Evolutionary conservation across 2,888 invertebrate species (phyloP), one percentile per base, ranked within the genome.

Genomic region (Lissonota sp.): DNA sequence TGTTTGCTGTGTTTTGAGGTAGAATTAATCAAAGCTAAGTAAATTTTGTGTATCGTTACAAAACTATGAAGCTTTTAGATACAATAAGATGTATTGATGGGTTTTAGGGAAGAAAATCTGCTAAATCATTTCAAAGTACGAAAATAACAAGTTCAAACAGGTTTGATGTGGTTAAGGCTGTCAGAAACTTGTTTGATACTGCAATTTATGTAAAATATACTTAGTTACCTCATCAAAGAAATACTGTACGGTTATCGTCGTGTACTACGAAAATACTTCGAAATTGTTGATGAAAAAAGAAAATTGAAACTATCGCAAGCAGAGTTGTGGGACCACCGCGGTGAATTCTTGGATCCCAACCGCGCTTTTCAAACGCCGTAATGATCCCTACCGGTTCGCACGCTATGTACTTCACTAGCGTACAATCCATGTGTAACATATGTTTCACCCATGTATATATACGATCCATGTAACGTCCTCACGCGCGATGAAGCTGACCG

Each of bases 291-390:
- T 58, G 14, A 46, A 63, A 44, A 39, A 46, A 42, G 7, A 57
- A 39, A 37, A 26, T 14, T 40, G 40, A 44, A 40, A 51, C 14
- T 26, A n/a, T n/a, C n/a, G 49, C 4, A 37, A 3, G 57, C 51
- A 64, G 70, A 58, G 51, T 14, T 66, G 26, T n/a, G 26, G 46
- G 60, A 46, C 44, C 12, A 67, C 63, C 71, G 46, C 60, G 55
- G 7, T 62, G 7, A 60, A 63, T 70, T 71, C 55, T 72, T 71
- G 51, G 71, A 46, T 67, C 57, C 44, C 53, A 74, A 70, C 64
- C 53, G 66, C 60, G 66, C 46, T 71, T 64, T 80, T 67, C 44
- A 63, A 81, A 70, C 73, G 77, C 73, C 76, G 63, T 73, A 80
- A 77, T 69, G 77, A 77, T 64, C 46, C 70, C 60, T 58, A 40